Evolutionary conservation across 2,888 invertebrate species (phyloP), one percentile per base, ranked within the genome.

Genomic region (Pterostichus niger): DNA sequence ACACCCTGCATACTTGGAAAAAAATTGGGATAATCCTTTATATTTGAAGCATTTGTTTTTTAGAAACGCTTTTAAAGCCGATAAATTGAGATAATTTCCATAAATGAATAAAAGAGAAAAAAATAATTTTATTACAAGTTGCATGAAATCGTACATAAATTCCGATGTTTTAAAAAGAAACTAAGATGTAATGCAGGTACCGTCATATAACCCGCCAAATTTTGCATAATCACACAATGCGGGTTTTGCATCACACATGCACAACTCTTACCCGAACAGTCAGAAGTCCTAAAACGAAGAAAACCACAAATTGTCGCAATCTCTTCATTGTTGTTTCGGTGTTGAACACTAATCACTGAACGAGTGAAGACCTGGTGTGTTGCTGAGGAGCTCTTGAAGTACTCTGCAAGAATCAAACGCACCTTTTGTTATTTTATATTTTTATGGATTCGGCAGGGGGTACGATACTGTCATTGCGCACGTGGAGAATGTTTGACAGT

Each of bases 281-380:
- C 24, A 82, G 61, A 52, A 82, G 75, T 44, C 82, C 82, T 44
- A 82, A 31, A 15, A 82, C 49, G 73, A 82, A 82, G 61, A 75
- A 56, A 13, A 33, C 82, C 13, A 82, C 75, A 13, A 82, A 82
- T 59, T 82, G 82, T 24, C 59, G 82, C 44, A 82, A 59, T 75
- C 82, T 73, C 46, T 82, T 82, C 82, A 82, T 82, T 56, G 33
- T 75, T 17, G 68, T 44, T 31, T 52, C 33, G 61, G 15, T 46
- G 49, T 10, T 71, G 68, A 13, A 44, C 64, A 17, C 68, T 71
- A 71, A 44, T 44, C 68, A 17, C 46, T 44, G 40, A 40, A 40
- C 3, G 9, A 40, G 40, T 40, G 40, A 40, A 40, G 40, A 6
- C 40, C 9, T 9, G 40, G 6, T 5, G 7, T 40, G 40, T 40